phyloP scores from a whole-genome alignment of 2,888 invertebrate genomes.

The Tetragonula carbonaria region DNA sequence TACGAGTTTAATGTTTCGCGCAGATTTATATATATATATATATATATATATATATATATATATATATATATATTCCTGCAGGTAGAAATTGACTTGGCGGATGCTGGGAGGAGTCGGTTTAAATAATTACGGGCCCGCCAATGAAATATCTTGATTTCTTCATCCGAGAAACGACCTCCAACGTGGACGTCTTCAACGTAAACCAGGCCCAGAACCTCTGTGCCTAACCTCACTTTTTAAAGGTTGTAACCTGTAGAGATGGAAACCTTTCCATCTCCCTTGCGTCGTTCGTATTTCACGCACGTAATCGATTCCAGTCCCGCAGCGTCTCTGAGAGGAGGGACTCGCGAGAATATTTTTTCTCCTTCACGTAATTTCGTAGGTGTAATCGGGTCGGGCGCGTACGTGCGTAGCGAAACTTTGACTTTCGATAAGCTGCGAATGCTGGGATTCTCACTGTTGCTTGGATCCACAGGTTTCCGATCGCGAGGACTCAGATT shows the following conservation, averaged over 20 bases:
- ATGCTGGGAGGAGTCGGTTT: constrained; percentile 28
- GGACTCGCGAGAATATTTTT: background rate
- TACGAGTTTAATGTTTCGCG: constrained; percentile 19
- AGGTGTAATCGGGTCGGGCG: background rate
- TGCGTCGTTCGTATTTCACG: constrained; percentile 23
- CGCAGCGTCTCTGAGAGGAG: too few relatives aligned
- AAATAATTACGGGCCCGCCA: constrained; percentile 50
- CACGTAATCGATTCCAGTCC: constrained; percentile 8
- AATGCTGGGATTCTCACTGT: background rate
- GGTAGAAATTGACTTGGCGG: constrained; percentile 19
- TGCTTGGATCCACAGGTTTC: too few relatives aligned
- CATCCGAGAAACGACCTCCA: constrained; percentile 27
- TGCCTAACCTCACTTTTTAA: background rate
- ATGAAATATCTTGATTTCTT: constrained; percentile 34
- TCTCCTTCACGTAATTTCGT: background rate
- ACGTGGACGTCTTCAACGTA: background rate
- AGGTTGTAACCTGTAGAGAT: background rate
- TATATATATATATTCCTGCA: background rate
- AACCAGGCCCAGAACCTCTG: background rate
- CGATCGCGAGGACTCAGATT: too few relatives aligned
- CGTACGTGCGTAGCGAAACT: background rate
- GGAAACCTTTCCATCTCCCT: background rate
- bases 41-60: too few relatives aligned
- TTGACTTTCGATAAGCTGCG: constrained; percentile 28
- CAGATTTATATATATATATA: too few relatives aligned